Conservation (phyloP, 2,113 vertebrate genomes). For the Tychaedon coryphoeus region DNA sequence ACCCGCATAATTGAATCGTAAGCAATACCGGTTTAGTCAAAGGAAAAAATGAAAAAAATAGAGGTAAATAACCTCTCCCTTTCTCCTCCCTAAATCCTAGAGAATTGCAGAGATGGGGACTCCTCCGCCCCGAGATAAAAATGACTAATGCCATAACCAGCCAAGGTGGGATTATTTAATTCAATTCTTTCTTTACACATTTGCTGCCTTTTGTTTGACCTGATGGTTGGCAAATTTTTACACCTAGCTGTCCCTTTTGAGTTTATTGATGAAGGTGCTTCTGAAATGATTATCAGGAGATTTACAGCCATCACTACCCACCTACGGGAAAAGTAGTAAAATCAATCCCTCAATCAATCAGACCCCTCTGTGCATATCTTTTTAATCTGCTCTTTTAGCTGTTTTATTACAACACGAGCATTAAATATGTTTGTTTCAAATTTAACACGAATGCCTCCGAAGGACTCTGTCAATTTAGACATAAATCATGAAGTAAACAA, state of each 20-base stretch:
- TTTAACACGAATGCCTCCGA: slow-evolving; percentile 50
- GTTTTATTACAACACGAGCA: slow-evolving; percentile 59
- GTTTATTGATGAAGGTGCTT: slow-evolving; percentile 67
- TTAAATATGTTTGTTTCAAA: slow-evolving; percentile 68
- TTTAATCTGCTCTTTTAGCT: slow-evolving; percentile 62
- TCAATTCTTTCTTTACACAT: slow-evolving; percentile 41
- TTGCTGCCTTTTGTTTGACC: slow-evolving; percentile 63
- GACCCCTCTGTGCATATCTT: slow-evolving; percentile 55
- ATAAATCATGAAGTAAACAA: slow-evolving; percentile 58
- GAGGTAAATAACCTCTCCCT: neutral
- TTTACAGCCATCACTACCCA: slow-evolving; percentile 62
- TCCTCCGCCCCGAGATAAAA: neutral
- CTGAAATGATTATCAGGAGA: slow-evolving; percentile 66
- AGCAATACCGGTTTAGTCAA: slow-evolving; percentile 55
- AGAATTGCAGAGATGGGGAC: neutral
- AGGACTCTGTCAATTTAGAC: slow-evolving; percentile 50
- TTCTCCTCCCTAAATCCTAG: neutral
- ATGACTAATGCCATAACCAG: neutral
- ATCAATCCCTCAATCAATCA: slow-evolving; percentile 65
- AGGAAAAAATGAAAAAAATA: neutral
- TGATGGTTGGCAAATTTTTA: slow-evolving; percentile 53
- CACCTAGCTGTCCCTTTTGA: slow-evolving; percentile 51
- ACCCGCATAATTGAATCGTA: slow-evolving; percentile 78
- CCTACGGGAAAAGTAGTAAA: slow-evolving; percentile 61
- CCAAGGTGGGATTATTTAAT: slow-evolving; percentile 43